Percentiles rank a stretch among this genome's conserved stretches.
These are phyloP conservation scores for Pampus argenteus DNA, from an alignment of 2,797 vertebrate species.

Conservation along the genomic window DNA sequence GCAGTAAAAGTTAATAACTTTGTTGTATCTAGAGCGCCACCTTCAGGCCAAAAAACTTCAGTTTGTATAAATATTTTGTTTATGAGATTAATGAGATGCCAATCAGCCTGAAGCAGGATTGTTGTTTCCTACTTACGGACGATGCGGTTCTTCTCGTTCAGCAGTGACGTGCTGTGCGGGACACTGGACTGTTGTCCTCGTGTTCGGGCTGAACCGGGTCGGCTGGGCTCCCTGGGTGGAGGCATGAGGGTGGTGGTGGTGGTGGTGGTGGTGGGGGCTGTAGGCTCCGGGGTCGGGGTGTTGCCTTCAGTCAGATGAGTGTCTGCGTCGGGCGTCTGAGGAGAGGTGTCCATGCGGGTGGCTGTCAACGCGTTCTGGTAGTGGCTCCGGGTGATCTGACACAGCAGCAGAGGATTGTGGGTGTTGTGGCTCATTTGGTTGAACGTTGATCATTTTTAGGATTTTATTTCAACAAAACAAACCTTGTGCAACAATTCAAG, in stretches of 20 bases:
- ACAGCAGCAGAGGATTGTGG: slow-evolving; percentile 25
- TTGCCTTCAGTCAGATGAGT: slow-evolving; percentile 80
- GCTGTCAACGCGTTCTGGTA: slow-evolving; percentile 95
- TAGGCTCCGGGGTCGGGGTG: slow-evolving; percentile 76
- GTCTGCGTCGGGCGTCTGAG: slow-evolving; percentile 94
- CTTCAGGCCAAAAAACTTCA: no score
- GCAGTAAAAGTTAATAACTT: no score
- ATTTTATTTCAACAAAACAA: background rate
- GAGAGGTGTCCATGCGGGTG: slow-evolving; percentile 94
- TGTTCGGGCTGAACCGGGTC: slow-evolving; percentile 66
- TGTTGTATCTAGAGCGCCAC: no score
- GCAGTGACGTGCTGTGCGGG: slow-evolving; percentile 81
- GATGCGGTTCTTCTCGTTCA: slow-evolving; percentile 89
- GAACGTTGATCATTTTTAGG: background rate
- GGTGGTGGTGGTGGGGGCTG: slow-evolving; percentile 14
- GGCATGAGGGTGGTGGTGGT: slow-evolving; percentile 63
- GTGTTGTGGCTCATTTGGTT: no score
- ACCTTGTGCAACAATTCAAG: no score
- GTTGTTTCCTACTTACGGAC: slow-evolving; percentile 89
- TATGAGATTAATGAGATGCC: no score
- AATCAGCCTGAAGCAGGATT: no score
- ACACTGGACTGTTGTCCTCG: slow-evolving; percentile 68
- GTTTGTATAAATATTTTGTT: no score
- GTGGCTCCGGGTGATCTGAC: slow-evolving; percentile 93
- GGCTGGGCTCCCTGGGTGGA: slow-evolving; percentile 65